Conservation (phyloP, 2,113 vertebrate genomes). For the Arvicanthis niloticus region DNA sequence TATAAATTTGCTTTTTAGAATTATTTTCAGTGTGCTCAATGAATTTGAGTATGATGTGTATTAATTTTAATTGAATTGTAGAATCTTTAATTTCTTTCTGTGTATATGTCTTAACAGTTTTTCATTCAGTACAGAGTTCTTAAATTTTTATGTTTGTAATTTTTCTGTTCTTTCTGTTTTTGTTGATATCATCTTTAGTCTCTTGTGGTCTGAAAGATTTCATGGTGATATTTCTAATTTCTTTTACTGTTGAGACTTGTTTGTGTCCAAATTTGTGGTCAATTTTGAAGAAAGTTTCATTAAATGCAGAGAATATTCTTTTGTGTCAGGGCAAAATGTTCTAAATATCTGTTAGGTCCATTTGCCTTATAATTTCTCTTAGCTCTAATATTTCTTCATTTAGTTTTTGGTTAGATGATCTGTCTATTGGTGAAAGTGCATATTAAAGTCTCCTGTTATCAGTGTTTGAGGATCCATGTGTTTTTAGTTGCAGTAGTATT, state of each 20-base stretch:
- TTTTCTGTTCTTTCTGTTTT: background rate
- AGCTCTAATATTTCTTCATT: background rate
- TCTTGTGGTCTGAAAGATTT: background rate
- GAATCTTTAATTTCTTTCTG: background rate
- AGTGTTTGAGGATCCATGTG: background rate
- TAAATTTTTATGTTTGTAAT: background rate
- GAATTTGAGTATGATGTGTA: background rate
- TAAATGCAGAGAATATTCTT: background rate
- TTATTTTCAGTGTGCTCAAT: background rate
- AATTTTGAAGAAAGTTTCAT: background rate
- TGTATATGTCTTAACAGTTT: background rate
- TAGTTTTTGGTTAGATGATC: background rate
- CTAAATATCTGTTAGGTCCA: background rate
- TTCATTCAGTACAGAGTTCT: background rate
- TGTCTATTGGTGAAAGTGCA: background rate
- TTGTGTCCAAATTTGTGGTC: background rate
- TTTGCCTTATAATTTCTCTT: background rate
- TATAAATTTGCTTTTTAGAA: background rate
- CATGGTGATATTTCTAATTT: background rate
- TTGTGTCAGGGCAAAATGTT: background rate
- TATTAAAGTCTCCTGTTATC: background rate
- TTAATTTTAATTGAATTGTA: background rate
- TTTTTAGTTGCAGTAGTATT: background rate
- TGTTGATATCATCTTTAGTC: background rate
- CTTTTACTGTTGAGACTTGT: background rate